Conservation (phyloP, 2,888 invertebrate species). For the Dastarcus helophoroides region DNA sequence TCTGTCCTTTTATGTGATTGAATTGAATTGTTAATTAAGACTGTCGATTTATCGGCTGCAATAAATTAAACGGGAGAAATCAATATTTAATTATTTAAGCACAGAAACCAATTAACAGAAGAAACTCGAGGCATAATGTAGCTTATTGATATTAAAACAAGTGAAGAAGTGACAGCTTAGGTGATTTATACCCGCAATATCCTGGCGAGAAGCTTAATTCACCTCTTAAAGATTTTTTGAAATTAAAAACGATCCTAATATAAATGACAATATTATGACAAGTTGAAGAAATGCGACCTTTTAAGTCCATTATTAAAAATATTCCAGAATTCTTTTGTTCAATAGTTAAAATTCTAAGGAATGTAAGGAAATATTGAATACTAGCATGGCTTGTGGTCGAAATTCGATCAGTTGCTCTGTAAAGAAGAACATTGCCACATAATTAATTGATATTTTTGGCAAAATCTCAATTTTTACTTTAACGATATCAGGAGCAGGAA, state of each 20-base stretch:
- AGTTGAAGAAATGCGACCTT: constrained; percentile 24
- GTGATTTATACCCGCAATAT: constrained; percentile 34
- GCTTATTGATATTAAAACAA: constrained; percentile 33
- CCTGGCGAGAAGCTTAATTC: constrained; percentile 33
- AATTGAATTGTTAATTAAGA: constrained; percentile 1
- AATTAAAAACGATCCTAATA: constrained; percentile 34
- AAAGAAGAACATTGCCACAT: too few species aligned
- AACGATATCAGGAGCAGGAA: too few species aligned
- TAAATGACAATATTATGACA: constrained; percentile 35
- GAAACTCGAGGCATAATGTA: constrained; percentile 8
- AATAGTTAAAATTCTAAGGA: too few species aligned
- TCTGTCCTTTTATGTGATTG: not conserved
- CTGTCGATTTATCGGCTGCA: not conserved
- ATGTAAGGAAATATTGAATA: too few species aligned
- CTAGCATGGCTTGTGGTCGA: too few species aligned
- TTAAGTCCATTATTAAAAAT: constrained; percentile 34
- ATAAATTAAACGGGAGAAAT: constrained; percentile 1
- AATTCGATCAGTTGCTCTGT: too few species aligned
- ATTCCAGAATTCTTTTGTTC: too few species aligned
- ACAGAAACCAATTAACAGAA: constrained; percentile 1
- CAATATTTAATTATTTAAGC: constrained; percentile 1
- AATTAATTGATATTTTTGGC: too few species aligned
- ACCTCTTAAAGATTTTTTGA: constrained; percentile 31
- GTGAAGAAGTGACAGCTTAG: constrained; percentile 28
- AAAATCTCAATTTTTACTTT: too few species aligned